Base-by-base conservation (phyloP, 2,113 vertebrate species). In the Grus americana region DNA sequence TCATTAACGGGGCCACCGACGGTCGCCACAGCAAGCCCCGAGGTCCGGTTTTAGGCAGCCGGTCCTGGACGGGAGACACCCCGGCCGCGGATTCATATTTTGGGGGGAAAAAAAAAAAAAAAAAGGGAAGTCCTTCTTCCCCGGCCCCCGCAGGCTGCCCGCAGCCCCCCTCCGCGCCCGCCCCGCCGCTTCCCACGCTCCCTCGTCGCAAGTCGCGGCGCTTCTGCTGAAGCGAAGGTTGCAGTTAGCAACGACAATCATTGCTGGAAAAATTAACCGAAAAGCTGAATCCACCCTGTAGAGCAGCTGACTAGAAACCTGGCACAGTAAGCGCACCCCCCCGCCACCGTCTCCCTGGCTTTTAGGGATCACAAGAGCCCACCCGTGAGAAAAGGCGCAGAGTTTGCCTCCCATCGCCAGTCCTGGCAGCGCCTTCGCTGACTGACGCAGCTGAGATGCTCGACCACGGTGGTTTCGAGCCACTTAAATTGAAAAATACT, bases 211-310 rank as follows among this genome's bases (percentile, higher is more conserved):
- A 11, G 15, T 13, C 15, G 38, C 1, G 76, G n/a, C 34, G 6
- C 50, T 65, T 6, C 29, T 29, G 38, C 52, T 10, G 12, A 22
- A 6, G 47, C 1, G n/a, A 36, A 13, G 29, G 44, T 3, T 4
- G 61, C 47, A 2, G 47, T 4, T 12, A 7, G 72, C 54, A 30
- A 6, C 4, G 9, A 1, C 40, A 23, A 4, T 9, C 5, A 16
- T 21, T 4, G 46, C 40, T 10, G 61, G 61, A 3, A 79, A 62
- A 42, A 2, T 0, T 6, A 29, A 14, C 71, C 54, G 0, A 12
- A 29, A 61, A 46, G 26, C 29, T 9, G n/a, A 44, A 67, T 6
- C 47, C 12, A 30, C 50, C 0, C 14, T 4, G 29, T 4, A 0
- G 23, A 29, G 27, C 20, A 9, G 82, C 47, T 59, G 74, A 2